Conservation (phyloP, 2,888 invertebrate species). For the Tyria jacobaeae region DNA sequence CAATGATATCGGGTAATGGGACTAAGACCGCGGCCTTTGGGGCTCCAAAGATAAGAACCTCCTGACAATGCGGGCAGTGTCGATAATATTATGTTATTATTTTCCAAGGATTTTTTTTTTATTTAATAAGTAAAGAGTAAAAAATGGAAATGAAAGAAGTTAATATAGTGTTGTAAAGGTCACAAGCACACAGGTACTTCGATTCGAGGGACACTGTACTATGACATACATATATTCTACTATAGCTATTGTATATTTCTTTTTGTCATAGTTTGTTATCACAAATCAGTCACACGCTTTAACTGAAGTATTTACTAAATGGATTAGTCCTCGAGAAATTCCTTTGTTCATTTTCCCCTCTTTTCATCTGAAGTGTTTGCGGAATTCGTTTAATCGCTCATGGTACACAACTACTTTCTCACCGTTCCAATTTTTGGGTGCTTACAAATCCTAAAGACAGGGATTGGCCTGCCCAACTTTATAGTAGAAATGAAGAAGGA, state of each 20-base stretch:
- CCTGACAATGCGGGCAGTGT: too few species aligned
- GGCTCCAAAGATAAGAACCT: too few species aligned
- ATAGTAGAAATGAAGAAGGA: constrained; percentile 2
- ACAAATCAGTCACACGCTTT: constrained; percentile 1
- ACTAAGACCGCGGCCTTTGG: too few species aligned
- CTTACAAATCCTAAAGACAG: too few species aligned
- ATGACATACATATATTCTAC: too few species aligned
- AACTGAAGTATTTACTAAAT: constrained; percentile 1
- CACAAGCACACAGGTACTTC: background rate
- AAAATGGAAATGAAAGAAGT: background rate
- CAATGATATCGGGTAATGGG: too few species aligned
- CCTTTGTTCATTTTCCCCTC: constrained; percentile 3
- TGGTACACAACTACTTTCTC: constrained; percentile 9
- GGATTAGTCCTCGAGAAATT: constrained; percentile 3
- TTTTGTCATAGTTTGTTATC: background rate
- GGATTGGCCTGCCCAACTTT: background rate
- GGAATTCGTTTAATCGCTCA: constrained; percentile 12
- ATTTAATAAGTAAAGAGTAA: too few species aligned
- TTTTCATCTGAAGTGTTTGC: constrained; percentile 12
- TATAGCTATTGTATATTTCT: background rate
- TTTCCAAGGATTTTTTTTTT: too few species aligned
- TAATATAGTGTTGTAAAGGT: background rate
- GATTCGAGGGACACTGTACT: background rate
- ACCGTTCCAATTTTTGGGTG: constrained; percentile 17
- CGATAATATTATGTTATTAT: too few species aligned